Base-by-base conservation (phyloP, 2,888 invertebrate species). In the Sphecodes monilicornis region DNA sequence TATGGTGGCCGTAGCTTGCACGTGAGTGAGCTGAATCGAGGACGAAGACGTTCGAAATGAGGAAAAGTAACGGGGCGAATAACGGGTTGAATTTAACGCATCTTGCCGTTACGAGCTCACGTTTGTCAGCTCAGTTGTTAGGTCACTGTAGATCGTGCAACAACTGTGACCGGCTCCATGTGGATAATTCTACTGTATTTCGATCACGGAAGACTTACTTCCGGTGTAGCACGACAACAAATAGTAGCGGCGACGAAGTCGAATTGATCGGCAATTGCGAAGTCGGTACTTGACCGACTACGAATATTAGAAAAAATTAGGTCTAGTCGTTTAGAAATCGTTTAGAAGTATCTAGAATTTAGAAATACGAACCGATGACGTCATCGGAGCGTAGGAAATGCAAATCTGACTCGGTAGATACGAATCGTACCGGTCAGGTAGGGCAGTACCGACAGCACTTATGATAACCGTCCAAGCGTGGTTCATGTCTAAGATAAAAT, bases 1-100 rank as follows among this genome's bases (percentile, higher is more conserved):
- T 60, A 69, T 22, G 70, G 43, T 76, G 66, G 36, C 57, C 39
- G 73, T 60, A 64, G 77, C 70, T 43, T 78, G 76, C 85, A 78
- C 76, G 88, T 79, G 83, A 89, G 79, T 85, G 80, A 84, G 82
- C 76, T 80, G 86, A 89, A 86, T 86, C 86, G 85, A 87, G 90
- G 85, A 84, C 86, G 82, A 85, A 88, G 86, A 81, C 82, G 87
- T 85, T 88, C 85, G 86, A 92, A 91, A 92, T 82, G 93, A 92
- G 91, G 92, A 91, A 92, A 91, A 92, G 91, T 92, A 92, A 93
- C 91, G 92, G 91, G 76, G 89, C 91, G 88, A 87, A 79, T 91
- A 91, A 91, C 91, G 91, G 91, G 84, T 89, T 87, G 80, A 89
- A 90, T 91, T 90, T 88, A 88, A 90, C 86, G 86, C 85, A 90